Base-by-base conservation (phyloP, 2,888 invertebrate species). In the Melieria omissa region DNA sequence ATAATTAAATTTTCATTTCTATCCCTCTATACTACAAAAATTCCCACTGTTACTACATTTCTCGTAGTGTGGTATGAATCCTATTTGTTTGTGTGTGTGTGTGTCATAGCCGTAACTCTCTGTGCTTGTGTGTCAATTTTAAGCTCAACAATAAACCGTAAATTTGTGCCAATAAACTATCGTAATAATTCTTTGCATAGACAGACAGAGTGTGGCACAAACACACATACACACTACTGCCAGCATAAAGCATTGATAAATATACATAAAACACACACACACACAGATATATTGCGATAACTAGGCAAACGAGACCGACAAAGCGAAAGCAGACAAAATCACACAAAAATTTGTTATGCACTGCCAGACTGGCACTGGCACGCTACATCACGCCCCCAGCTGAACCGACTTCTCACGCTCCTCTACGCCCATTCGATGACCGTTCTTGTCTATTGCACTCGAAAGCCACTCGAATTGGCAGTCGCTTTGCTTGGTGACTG, bases 81-180 rank as follows among this genome's bases (percentile, higher is more conserved):
- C 5, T 55, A 14, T 55, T 6, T 55, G 55, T 10, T 10, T 55
- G 3, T 55, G 55, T 55, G 57, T 57, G 16, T 57, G 29, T 57
- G 61, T 42, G 14, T 6, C 9, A 42, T 42, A 29, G 29, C 29
- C 29, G 2, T 29, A 29, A 29, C 29, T 29, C 29, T 29, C 29
- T 29, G 29, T 29, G 29, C 29, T 29, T 29, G 29, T 29, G 29
- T 29, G 29, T 29, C 29, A 29, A 29, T 29, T 29, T 29, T 29
- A 29, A 29, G 29, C 29, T 29, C 29, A 65, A 65, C 65, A 65
- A 65, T 65, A 55, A 45, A 44, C 44, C 55, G 65, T 55, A 65
- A 45, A 77, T 73, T 75, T 61, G 69, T 73, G 74, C 55, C 75
- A 77, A 77, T 72, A 77, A 77, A 73, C 74, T 74, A 68, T 69